Base-by-base conservation (phyloP, 2,888 invertebrate species). In the Sclerodermus sp. region DNA sequence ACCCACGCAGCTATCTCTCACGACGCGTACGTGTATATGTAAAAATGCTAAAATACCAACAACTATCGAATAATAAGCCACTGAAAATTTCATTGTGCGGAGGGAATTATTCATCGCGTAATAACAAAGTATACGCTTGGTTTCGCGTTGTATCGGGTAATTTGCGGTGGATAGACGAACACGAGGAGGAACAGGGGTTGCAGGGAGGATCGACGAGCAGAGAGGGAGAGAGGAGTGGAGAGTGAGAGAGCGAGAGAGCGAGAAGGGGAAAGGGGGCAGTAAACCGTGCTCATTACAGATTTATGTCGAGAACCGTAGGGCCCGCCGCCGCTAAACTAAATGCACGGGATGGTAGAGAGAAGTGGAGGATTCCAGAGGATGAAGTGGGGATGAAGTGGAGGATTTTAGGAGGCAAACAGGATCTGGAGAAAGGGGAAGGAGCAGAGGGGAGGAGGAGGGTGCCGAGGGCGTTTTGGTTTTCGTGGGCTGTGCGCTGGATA, bases 241-340 rank as follows among this genome's bases (percentile, higher is more conserved):
- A 38, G 12, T 32, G 37, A 36, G 36, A 44, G 30, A 42, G 9
- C n/a, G n/a, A 17, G 30, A 43, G 41, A 37, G 15, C 1, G 45
- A 44, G 58, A 58, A 40, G 44, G 42, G 47, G 34, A 42, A 50
- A 47, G 49, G 62, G 62, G 54, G 57, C 49, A 60, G 60, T 63
- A 58, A 62, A 65, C 60, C 47, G 58, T 52, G 52, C 60, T 70
- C 64, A 65, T 70, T 68, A 65, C 58, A 57, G 67, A 70, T 70
- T 70, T 70, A 70, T 61, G 64, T 53, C 52, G 45, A 51, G 54
- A 52, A 23, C 23, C 23, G 23, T 8, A 34, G 34, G 12, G 34
- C 34, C 4, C 34, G 34, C 34, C 12, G 34, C 4, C 34, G 34
- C 34, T 4, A 12, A n/a, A 12, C 12, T 12, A 13, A n/a, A 34